Percentiles rank a stretch among this genome's conserved stretches.
Conservation (phyloP, 2,888 invertebrate species). For the Lepetodrilus schrolli region DNA sequence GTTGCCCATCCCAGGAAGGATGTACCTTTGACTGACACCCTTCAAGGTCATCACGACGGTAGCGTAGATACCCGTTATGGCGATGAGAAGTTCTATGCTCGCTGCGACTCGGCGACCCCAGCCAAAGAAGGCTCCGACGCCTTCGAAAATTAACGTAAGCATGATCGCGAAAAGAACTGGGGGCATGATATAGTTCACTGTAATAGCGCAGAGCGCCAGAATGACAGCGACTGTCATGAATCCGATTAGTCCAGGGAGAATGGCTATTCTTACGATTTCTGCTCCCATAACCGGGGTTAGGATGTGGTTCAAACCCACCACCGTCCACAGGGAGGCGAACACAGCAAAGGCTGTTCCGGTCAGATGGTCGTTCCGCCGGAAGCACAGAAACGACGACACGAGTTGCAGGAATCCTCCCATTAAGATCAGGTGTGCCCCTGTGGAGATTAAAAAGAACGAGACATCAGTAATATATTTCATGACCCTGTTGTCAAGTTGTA, state of each 20-base stretch:
- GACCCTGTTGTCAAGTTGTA: no score
- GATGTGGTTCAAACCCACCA: conserved; percentile 50
- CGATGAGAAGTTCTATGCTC: conserved; percentile 56
- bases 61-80: conserved; percentile 51
- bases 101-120: conserved; percentile 58
- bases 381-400: conserved; percentile 51
- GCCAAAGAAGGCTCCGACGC: conserved; percentile 48
- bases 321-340: conserved; percentile 55
- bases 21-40: conserved; percentile 58
- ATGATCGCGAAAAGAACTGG: conserved; percentile 55
- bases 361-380: conserved; percentile 55
- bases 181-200: conserved; percentile 58
- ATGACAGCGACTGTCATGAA: conserved; percentile 52
- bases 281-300: conserved; percentile 34
- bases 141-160: conserved; percentile 55
- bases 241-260: conserved; percentile 50
- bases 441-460: no score
- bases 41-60: conserved; percentile 59
- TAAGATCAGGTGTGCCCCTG: conserved; percentile 55
- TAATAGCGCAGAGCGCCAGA: conserved; percentile 52
- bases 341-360: conserved; percentile 57
- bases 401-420: conserved; percentile 56
- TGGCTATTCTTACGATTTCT: conserved; percentile 40
- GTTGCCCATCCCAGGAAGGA: conserved; percentile 59
- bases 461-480: no score